Evolutionary conservation across 2,113 vertebrate species (phyloP).

Genomic region (Cyanocitta stelleri): DNA sequence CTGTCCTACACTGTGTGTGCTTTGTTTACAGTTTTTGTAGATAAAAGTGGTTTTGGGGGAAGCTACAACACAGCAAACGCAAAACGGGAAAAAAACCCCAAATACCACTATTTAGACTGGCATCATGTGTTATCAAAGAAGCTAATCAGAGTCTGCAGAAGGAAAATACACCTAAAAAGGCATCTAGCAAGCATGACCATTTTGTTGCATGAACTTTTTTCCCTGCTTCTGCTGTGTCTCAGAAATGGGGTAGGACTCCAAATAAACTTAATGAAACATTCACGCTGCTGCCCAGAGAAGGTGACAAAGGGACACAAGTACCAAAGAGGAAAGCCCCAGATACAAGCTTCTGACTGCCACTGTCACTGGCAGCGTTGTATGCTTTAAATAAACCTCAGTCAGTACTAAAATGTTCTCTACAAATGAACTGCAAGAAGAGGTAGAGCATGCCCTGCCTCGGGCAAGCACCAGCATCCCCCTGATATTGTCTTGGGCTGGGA

Average conservation of each 20-base stretch:
- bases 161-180: neutral
- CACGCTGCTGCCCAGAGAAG: neutral
- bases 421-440: neutral
- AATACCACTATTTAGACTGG: neutral
- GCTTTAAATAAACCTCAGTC: neutral
- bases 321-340: neutral
- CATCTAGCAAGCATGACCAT: neutral
- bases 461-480: neutral
- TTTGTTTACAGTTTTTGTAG: neutral
- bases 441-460: neutral
- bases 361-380: neutral
- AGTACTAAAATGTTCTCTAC: neutral
- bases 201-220: neutral
- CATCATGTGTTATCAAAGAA: neutral
- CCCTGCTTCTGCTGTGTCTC: neutral
- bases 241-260: neutral
- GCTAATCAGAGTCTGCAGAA: neutral
- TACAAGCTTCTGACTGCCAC: neutral
- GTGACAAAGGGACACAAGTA: neutral
- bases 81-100: fast-evolving
- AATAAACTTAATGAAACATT: neutral
- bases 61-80: neutral
- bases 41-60: neutral
- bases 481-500: neutral
- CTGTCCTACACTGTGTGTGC: neutral